These are phyloP conservation scores for Sebastiscus albofasciatus DNA, from an alignment of 2,797 vertebrate genomes.

Conservation along the genomic window DNA sequence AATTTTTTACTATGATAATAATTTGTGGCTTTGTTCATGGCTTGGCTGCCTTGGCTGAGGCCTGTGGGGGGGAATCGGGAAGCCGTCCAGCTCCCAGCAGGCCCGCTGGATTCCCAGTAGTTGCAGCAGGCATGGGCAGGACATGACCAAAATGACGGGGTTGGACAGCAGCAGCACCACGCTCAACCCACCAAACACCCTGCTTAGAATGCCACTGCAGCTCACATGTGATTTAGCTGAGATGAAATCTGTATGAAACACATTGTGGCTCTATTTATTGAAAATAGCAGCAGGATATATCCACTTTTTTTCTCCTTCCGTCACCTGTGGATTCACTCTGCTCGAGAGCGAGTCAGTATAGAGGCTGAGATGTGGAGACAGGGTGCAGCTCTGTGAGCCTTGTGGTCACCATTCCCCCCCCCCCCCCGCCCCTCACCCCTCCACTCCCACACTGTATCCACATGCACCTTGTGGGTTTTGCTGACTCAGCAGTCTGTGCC, in stretches of 20 bases:
- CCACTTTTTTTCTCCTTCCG: not conserved
- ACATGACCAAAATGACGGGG: constrained; percentile 82
- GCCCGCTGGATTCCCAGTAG: constrained; percentile 62
- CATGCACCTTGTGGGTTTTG: constrained; percentile 33
- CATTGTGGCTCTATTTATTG: not conserved
- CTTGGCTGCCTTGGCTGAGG: constrained; percentile 56
- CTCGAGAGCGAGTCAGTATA: constrained; percentile 10
- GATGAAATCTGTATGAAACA: constrained; percentile 18
- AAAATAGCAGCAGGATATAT: constrained; percentile 2
- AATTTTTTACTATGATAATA: constrained; percentile 71
- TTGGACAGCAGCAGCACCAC: constrained; percentile 66
- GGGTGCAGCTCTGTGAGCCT: constrained; percentile 34
- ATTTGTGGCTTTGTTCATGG: constrained; percentile 77
- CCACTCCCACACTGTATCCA: not conserved
- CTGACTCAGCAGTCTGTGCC: constrained; percentile 40
- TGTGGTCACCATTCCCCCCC: constrained; percentile 21
- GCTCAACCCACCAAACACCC: constrained; percentile 65
- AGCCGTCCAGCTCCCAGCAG: constrained; percentile 60
- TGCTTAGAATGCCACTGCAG: constrained; percentile 55
- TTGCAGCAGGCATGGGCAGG: constrained; percentile 54
- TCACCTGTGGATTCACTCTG: constrained; percentile 35
- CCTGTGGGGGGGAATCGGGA: constrained; percentile 63
- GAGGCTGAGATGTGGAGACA: constrained; percentile 21
- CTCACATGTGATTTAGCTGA: constrained; percentile 35
- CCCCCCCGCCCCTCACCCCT: not conserved